phyloP scores from a whole-genome alignment of 64 coral and sea anemone genomes.

The Dendrophyllia cribrosa region DNA sequence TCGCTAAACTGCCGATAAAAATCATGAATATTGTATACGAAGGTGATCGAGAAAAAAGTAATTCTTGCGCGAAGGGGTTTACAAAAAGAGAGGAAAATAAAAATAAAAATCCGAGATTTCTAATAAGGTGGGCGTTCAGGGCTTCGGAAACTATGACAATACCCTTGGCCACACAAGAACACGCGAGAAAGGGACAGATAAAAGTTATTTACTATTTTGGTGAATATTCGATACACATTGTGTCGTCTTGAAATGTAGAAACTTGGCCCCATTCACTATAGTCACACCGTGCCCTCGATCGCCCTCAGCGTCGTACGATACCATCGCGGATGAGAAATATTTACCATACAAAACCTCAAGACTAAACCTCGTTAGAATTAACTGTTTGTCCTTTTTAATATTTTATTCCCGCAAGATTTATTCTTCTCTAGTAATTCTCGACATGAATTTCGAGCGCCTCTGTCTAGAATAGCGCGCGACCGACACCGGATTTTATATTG shows the following conservation, averaged over 20 bases:
- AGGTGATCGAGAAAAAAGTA: conserved; percentile 61
- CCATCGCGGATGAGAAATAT: conserved; percentile 32
- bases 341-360: conserved; percentile 16
- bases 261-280: neutral
- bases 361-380: conserved; percentile 36
- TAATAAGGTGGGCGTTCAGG: neutral
- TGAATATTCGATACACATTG: conserved; percentile 25
- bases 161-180: conserved; percentile 30
- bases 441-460: conserved; percentile 36
- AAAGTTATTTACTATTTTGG: neutral
- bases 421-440: neutral
- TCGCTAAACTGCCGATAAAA: conserved; percentile 35
- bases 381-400: conserved; percentile 48
- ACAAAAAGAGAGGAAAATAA: neutral
- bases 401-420: conserved; percentile 30
- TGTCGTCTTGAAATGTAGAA: neutral
- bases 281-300: neutral
- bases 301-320: neutral
- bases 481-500: conserved; percentile 16
- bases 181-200: neutral
- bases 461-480: conserved; percentile 39
- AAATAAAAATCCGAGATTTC: neutral
- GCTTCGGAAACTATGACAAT: conserved; percentile 21
- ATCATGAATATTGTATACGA: conserved; percentile 73
- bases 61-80: conserved; percentile 28